Conservation (phyloP, 2,113 vertebrate genomes). For the Narcine bancroftii region DNA sequence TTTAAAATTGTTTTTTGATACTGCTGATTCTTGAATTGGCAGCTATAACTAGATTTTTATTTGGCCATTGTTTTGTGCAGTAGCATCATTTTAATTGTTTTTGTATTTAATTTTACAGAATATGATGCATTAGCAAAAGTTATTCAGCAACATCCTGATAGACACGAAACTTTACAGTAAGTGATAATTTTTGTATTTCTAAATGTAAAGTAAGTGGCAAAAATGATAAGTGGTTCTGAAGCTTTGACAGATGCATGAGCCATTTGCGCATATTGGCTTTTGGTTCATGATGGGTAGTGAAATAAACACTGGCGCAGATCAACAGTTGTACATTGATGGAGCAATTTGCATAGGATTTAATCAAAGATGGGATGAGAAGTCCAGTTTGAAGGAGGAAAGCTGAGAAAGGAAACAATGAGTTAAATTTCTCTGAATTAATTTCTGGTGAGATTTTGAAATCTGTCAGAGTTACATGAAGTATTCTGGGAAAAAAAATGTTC, state of each 20-base stretch:
- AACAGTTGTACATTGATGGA: not conserved
- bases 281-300: too few species aligned
- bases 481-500: conserved; percentile 34
- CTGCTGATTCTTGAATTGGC: not conserved
- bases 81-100: conserved; percentile 10
- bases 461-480: not conserved
- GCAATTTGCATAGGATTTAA: too few species aligned
- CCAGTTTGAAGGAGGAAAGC: not conserved
- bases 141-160: conserved; percentile 92
- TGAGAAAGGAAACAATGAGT: not conserved
- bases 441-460: not conserved
- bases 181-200: conserved; percentile 44
- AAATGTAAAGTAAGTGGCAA: not conserved
- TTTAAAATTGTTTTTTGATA: not conserved
- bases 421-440: conserved; percentile 10
- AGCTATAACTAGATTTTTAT: not conserved
- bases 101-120: conserved; percentile 59
- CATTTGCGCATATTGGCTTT: not conserved
- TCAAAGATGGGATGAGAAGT: not conserved
- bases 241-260: not conserved
- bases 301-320: not conserved
- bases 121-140: conserved; percentile 96
- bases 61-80: not conserved
- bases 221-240: not conserved
- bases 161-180: conserved; percentile 92